Evolutionary conservation across 2,113 vertebrate species (phyloP), one percentile per base, ranked within the genome.

Genomic region (Climacteris rufus): DNA sequence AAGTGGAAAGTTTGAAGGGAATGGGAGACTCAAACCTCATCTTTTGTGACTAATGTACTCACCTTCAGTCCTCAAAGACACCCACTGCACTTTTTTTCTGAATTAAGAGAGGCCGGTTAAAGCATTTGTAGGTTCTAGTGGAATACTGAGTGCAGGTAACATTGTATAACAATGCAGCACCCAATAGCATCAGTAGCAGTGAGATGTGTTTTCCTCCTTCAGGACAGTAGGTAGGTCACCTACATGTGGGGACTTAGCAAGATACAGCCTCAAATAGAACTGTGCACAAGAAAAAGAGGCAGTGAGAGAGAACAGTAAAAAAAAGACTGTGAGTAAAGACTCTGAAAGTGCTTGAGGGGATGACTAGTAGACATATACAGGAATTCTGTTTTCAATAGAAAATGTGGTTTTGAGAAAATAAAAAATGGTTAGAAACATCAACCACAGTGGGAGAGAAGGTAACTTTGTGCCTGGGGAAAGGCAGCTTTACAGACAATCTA

Each of bases 171-270:
- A 72, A 21, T 23, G 11, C 53, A 83, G 15, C 4, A 33, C 27
- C 8, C 28, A 44, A 8, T 30, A 53, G 60, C 7, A 81, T 16
- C 6, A 24, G 8, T 13, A 56, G 37, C 21, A 60, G 11, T 7
- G 25, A 57, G 13, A 60, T 37, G 11, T 18, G 8, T 23, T 57
- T 81, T 89, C 33, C 10, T 77, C 17, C 45, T 70, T 54, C 63
- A 35, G n/a, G 23, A 63, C 9, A 15, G 17, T 0, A 1, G 25
- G 7, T 23, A 22, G 1, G 4, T 27, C 15, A 27, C 15, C 2
- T n/a, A n/a, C n/a, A n/a, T n/a, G 0, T 18, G 11, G 21, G 31
- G n/a, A 4, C 42, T 78, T 53, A 49, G 31, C 8, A 65, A 87
- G 15, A 54, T 8, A 39, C 2, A 28, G 17, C 13, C 13, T 74